Evolutionary conservation across 1,140 invertebrate genomes (phyloP), one percentile per base, ranked within the genome.

Genomic region (Cydia pomonella): DNA sequence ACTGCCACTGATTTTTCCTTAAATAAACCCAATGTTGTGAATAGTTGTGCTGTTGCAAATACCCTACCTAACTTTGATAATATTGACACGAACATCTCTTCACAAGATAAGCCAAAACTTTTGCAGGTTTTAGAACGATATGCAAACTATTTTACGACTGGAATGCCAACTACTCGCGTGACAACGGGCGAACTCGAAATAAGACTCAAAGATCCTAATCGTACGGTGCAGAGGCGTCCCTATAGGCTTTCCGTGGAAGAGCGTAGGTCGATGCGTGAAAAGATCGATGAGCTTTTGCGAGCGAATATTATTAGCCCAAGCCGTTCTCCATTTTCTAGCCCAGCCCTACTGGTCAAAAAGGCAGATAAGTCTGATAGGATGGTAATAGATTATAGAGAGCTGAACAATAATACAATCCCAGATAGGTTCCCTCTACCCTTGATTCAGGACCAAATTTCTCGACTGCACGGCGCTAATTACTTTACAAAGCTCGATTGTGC

Each of bases 361-460:
- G 16, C 13, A 3, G 69, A 72, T 12, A 33, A 29, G 2, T 59
- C 82, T 9, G 21, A 80, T 71, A 13, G 80, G 18, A 76, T 92
- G 62, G 81, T 77, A 21, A 75, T 87, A 0, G 87, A 93, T 76
- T 95, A 87, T 76, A 71, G 90, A 13, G 59, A 77, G 33, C 74
- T 95, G 5, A 95, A 94, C 80, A 53, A 74, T 1, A 78, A 90
- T 3, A 94, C 92, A 0, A 75, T 82, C 0, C 80, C 79, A 33
- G 92, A 94, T 72, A 76, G 73, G 50, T 77, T 69, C 76, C 94
- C 94, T 0, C 73, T 95, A 3, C 94, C 93, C 0, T 69, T 87
- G 3, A 93, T 94, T 18, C 87, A 92, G 21, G 91, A 93, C 33
- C 79, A 79, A 12, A 76, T 95, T 7, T 84, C 91, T 74, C 12